Evolutionary conservation across 2,888 invertebrate species (phyloP), one percentile per base, ranked within the genome.

Genomic region (Temnothorax rugatulus): DNA sequence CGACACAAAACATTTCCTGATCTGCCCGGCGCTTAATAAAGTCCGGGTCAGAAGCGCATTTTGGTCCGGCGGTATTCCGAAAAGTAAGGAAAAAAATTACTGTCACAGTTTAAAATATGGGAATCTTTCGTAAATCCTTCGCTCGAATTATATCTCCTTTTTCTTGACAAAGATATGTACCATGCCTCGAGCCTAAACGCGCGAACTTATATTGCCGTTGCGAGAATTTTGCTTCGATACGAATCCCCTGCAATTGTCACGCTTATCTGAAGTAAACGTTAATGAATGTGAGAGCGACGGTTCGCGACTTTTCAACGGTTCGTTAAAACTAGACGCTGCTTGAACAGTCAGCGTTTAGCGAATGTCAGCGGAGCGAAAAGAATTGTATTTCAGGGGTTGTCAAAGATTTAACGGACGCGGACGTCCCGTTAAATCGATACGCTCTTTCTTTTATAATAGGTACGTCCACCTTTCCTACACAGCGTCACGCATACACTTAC

Each of bases 301-400:
- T 8, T 8, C 38, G 47, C 34, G 47, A 71, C 4, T 25, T 71
- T 47, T 71, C 15, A 61, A 50, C 59, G 38, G 13, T 57, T 59
- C 34, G 34, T 41, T 29, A 41, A 79, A 71, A 47, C 34, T 29
- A 34, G 44, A 29, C 44, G 66, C 68, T 68, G 34, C 47, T 79
- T 71, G 18, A 59, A 69, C 59, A 79, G 44, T 59, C 59, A 25
- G 21, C 18, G 25, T 59, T 59, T 44, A 11, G 68, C 52, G 21
- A 34, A 38, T 11, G 57, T 59, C 34, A 47, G 47, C 71, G 59
- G 18, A 71, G 41, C 59, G 52, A 41, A 71, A 61, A 79, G 71
- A 79, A 71, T 79, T 71, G 79, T 25, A 54, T 79, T 79, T 71
- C 71, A 79, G 47, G 44, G 71, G 3, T 79, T 79, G 79, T 79